phyloP scores from a whole-genome alignment of 2,888 invertebrate genomes.

The Magallana nippona region DNA sequence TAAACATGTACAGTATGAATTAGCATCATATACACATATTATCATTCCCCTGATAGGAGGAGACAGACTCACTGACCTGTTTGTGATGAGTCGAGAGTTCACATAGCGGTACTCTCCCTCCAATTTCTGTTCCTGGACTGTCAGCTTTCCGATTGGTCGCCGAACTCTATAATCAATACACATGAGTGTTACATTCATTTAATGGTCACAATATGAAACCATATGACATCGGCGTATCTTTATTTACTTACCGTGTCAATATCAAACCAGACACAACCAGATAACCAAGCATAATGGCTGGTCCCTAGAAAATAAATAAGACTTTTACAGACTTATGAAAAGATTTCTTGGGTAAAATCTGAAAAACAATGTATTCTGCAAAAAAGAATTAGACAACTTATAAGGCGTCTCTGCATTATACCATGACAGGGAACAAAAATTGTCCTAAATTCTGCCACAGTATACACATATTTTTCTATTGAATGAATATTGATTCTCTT shows the following conservation, averaged over 20 bases:
- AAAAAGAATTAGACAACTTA: too few species aligned
- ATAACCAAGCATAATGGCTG: slow-evolving; percentile 92
- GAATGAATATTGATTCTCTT: too few species aligned
- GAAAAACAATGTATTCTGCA: too few species aligned
- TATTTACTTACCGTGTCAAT: slow-evolving; percentile 84
- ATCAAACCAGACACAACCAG: slow-evolving; percentile 91
- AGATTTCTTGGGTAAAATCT: too few species aligned
- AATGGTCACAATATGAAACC: neutral
- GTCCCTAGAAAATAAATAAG: slow-evolving; percentile 85
- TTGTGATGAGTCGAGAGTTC: slow-evolving; percentile 96
- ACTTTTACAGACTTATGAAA: neutral
- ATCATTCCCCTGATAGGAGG: too few species aligned
- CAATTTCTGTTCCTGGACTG: slow-evolving; percentile 96
- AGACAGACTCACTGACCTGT: slow-evolving; percentile 81
- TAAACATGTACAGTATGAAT: too few species aligned
- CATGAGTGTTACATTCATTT: neutral
- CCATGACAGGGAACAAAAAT: too few species aligned
- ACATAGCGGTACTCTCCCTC: slow-evolving; percentile 99
- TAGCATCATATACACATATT: too few species aligned
- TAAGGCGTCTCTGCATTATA: too few species aligned
- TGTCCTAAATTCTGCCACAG: too few species aligned
- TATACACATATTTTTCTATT: too few species aligned
- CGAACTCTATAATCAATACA: slow-evolving; percentile 83
- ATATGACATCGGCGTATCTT: too few species aligned
- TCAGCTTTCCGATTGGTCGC: slow-evolving; percentile 92